Base-by-base conservation (phyloP, 2,888 invertebrate genomes). In the Ceratothoa steindachneri region DNA sequence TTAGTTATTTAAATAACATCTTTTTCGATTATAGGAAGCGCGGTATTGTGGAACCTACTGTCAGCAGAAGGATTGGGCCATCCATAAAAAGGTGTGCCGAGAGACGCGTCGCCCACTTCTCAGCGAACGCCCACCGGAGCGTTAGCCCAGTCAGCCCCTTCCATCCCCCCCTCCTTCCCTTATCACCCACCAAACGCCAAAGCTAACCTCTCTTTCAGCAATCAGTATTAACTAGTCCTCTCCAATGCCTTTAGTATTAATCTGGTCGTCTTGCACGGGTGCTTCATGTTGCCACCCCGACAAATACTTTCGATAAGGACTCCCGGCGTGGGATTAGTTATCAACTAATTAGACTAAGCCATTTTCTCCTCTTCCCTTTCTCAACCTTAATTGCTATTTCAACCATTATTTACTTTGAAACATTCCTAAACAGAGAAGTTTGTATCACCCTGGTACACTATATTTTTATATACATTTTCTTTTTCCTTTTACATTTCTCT, bases 51-150 rank as follows among this genome's bases (percentile, higher is more conserved):
- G 86, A 5, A 82, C 84, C 65, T 81, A 81, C 51, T 86, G 86
- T 80, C 86, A 86, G 77, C 85, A 85, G 75, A 83, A 83, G 51
- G 86, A 86, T 80, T 86, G 86, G 86, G 84, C 84, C 1, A 82
- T 83, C 24, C 86, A 86, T 81, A 85, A 86, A 81, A 83, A 84
- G 74, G 83, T 82, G 77, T 86, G 86, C 80, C 82, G 84, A 30
- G 85, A 85, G 77, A 80, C 83, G 73, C 80, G 82, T 73, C 81
- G 82, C 71, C 82, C 81, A 41, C 81, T 80, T 73, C 73, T 81
- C 5, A 72, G 77, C 29, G 83, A 83, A 71, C 81, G 83, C 65
- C 82, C 83, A 5, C 84, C 84, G 19, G 84, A 84, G 74, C 82
- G 84, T 74, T 82, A 80, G 74, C 69, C 9, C 27, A 2, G 41